Conservation (phyloP, 92 coral and sea anemone genomes). For the Zoanthus sansibaricus region DNA sequence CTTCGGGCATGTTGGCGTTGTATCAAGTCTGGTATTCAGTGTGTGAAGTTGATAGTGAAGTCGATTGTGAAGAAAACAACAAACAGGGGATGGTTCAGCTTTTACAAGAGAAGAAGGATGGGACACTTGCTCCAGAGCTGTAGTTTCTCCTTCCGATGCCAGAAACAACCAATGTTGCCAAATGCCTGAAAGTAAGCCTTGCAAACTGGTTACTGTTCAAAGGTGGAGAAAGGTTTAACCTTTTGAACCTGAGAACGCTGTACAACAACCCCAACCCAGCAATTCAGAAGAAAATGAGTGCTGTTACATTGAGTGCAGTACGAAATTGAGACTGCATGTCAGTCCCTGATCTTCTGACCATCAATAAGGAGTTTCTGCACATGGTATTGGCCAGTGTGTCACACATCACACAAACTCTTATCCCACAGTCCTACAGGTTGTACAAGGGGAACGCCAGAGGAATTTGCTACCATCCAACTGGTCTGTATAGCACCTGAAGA, state of each 20-base stretch:
- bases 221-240: conserved; percentile 56
- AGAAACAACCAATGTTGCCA: conserved; percentile 48
- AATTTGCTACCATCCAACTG: conserved; percentile 31
- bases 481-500: conserved; percentile 51
- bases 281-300: conserved; percentile 10
- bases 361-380: conserved; percentile 44
- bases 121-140: conserved; percentile 28
- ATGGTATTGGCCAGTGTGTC: conserved; percentile 2
- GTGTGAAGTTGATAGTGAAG: conserved; percentile 47
- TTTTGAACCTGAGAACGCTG: conserved; percentile 47
- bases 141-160: conserved; percentile 40
- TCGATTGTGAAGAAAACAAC: conserved; percentile 55
- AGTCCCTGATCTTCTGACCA: conserved; percentile 38
- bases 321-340: conserved; percentile 59
- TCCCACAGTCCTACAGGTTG: no score
- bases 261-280: conserved; percentile 53
- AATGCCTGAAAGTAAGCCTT: conserved; percentile 56
- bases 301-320: conserved; percentile 44
- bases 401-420: no score
- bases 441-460: no score
- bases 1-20: conserved; percentile 56
- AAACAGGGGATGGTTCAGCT: conserved; percentile 47
- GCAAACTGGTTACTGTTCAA: conserved; percentile 62
- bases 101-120: conserved; percentile 20
- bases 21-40: conserved; percentile 41